These are phyloP conservation scores for Rhabdornis inornatus DNA, from an alignment of 2,113 vertebrate species.

Conservation along the genomic window DNA sequence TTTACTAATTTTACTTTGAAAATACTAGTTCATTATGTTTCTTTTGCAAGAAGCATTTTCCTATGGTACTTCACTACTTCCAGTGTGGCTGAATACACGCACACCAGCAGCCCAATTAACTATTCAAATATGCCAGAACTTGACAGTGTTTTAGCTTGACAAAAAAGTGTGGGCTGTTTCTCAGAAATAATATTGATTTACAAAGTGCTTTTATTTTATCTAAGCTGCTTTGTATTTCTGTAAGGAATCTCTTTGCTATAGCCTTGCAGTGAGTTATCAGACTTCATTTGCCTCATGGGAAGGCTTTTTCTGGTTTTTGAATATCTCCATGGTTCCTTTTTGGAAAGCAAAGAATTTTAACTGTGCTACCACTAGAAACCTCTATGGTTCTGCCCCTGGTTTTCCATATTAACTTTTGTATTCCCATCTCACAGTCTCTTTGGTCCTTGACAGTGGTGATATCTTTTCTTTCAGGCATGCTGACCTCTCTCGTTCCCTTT, in stretches of 20 bases:
- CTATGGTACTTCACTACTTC: neutral
- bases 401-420: neutral
- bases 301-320: neutral
- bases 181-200: neutral
- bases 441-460: conserved; percentile 30
- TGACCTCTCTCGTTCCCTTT: conserved; percentile 40
- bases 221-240: neutral
- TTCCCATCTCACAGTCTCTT: conserved; percentile 38
- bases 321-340: neutral
- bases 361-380: neutral
- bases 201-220: neutral
- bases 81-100: neutral
- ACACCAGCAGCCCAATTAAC: neutral
- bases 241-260: neutral
- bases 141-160: neutral
- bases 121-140: neutral
- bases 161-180: neutral
- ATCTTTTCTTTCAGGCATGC: conserved; percentile 40
- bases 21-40: neutral
- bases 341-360: neutral
- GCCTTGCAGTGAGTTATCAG: neutral
- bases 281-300: neutral
- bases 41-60: neutral
- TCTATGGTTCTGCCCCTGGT: neutral
- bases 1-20: neutral